A percentile compares a stretch with the other conserved stretches of the same genome.
These are phyloP conservation scores for Willowsia nigromaculata DNA, from an alignment of 2,888 invertebrate genomes.

Conservation along the genomic window DNA sequence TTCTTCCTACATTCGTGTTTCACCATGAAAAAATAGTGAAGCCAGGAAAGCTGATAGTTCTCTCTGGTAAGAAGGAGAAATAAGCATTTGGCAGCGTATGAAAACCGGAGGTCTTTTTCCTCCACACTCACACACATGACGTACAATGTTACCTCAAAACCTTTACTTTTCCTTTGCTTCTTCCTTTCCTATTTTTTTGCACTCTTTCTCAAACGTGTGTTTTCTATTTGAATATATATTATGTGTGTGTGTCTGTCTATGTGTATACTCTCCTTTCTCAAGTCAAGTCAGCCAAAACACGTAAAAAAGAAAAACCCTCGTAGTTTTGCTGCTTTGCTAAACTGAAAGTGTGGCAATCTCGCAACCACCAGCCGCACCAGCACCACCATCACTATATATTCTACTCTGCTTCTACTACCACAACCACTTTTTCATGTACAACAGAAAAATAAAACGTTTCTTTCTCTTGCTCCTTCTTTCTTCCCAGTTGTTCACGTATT, in stretches of 20 bases:
- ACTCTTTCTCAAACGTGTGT: constrained; percentile 16
- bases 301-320: background rate
- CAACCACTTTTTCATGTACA: background rate
- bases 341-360: constrained; percentile 41
- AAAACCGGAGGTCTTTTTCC: constrained; percentile 30
- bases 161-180: background rate
- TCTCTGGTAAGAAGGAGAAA: background rate
- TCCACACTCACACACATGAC: constrained; percentile 7
- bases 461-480: constrained; percentile 9
- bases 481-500: background rate
- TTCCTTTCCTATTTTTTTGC: constrained; percentile 1
- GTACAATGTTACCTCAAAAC: constrained; percentile 19
- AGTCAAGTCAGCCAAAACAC: background rate
- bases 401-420: background rate
- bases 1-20: background rate
- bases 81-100: constrained; percentile 31
- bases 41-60: background rate
- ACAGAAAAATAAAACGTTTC: background rate
- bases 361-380: background rate
- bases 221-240: too few species aligned
- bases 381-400: background rate
- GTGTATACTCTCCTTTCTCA: background rate
- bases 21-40: background rate
- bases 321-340: background rate
- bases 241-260: too few species aligned